These are phyloP conservation scores for Stichopus chloronotus DNA, from an alignment of 35 echinoderm and acorn worm genomes.

Conservation along the genomic window DNA sequence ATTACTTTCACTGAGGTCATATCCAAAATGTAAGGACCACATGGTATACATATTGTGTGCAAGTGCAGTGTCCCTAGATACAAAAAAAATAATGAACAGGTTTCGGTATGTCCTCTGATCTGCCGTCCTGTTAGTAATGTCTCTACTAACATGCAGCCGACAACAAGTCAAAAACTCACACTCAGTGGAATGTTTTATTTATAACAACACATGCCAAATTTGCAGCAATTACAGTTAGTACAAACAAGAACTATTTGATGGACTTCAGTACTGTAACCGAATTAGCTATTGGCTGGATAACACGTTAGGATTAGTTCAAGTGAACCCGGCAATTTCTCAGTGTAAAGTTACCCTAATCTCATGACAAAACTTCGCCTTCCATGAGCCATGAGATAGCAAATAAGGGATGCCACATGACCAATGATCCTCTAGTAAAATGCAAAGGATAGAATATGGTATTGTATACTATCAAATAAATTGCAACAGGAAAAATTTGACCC, in stretches of 20 bases:
- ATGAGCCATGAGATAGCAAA: background rate
- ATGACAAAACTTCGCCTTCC: background rate
- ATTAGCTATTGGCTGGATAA: too few relatives aligned
- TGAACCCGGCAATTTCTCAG: too few relatives aligned
- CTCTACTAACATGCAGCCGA: slow-evolving; percentile 15
- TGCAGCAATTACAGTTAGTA: too few relatives aligned
- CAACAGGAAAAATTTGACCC: background rate
- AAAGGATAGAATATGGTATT: slow-evolving; percentile 15
- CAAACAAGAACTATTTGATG: too few relatives aligned
- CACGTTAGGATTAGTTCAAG: too few relatives aligned
- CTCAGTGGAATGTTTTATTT: slow-evolving; percentile 8
- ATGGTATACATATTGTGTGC: slow-evolving; percentile 35
- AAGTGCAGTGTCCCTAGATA: slow-evolving; percentile 30
- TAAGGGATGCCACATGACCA: background rate
- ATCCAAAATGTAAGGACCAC: slow-evolving; percentile 28
- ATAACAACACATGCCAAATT: background rate
- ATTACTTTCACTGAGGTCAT: slow-evolving; percentile 12
- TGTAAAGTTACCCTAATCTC: background rate
- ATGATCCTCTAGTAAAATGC: slow-evolving; percentile 26
- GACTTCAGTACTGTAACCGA: too few relatives aligned
- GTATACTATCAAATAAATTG: background rate
- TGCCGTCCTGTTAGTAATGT: slow-evolving; percentile 7
- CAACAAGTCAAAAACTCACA: slow-evolving; percentile 5
- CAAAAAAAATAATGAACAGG: background rate
- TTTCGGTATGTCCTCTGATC: slow-evolving; percentile 13